Conservation (phyloP, 2,113 vertebrate genomes). For the Ictidomys tridecemlineatus region DNA sequence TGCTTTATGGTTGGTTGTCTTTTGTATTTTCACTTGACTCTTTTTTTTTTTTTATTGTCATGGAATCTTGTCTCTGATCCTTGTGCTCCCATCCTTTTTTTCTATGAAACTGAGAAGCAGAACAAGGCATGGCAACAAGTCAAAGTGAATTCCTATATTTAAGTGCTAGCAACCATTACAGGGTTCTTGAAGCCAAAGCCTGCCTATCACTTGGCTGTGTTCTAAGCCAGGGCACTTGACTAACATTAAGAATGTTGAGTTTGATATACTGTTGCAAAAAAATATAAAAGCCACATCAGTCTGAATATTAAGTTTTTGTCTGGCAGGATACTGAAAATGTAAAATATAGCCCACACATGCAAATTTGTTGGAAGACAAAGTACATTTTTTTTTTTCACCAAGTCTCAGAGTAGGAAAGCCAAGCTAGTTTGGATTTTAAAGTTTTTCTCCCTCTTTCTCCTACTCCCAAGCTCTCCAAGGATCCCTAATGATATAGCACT, state of each 20-base stretch:
- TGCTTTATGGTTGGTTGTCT: background rate
- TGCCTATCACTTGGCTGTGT: slow-evolving; percentile 30
- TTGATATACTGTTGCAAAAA: slow-evolving; percentile 49
- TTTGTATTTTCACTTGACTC: slow-evolving; percentile 21
- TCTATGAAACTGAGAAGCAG: background rate
- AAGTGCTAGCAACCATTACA: background rate
- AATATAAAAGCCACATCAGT: background rate
- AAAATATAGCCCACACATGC: slow-evolving; percentile 23
- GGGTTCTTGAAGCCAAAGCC: background rate
- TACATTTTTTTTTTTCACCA: slow-evolving; percentile 35
- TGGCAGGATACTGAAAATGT: slow-evolving; percentile 53
- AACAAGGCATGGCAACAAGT: slow-evolving; percentile 65
- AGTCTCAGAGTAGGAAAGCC: background rate
- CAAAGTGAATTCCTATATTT: slow-evolving; percentile 51
- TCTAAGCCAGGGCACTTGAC: background rate
- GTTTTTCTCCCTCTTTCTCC: background rate
- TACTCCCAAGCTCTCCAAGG: background rate
- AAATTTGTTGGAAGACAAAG: slow-evolving; percentile 62
- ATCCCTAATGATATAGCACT: background rate
- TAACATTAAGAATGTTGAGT: background rate
- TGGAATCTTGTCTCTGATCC: slow-evolving; percentile 41
- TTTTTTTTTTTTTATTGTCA: slow-evolving; percentile 22
- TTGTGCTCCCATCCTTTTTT: slow-evolving; percentile 34
- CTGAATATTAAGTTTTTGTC: slow-evolving; percentile 20
- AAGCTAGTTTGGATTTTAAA: slow-evolving; percentile 50